These are phyloP conservation scores for Uloborus diversus DNA, from an alignment of 1,140 invertebrate genomes.

Conservation along the genomic window DNA sequence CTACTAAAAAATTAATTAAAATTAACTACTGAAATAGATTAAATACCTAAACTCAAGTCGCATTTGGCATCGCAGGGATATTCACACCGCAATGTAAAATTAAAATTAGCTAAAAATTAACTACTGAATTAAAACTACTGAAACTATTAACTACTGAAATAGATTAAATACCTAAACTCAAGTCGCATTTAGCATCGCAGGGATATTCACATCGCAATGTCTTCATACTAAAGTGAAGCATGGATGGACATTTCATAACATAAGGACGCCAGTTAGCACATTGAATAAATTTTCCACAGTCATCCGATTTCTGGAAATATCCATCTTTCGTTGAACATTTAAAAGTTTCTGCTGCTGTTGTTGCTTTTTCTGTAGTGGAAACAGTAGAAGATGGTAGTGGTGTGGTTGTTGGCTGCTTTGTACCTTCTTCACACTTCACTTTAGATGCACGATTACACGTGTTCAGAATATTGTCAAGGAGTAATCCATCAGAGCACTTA, in stretches of 20 bases:
- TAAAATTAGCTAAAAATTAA: background rate
- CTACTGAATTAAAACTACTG: too few species aligned
- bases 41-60: constrained; percentile 22
- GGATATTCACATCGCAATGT: constrained; percentile 26
- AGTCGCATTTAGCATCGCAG: constrained; percentile 37
- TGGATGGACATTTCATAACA: constrained; percentile 58
- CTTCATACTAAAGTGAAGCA: constrained; percentile 57
- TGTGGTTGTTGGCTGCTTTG: background rate
- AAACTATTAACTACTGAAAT: too few species aligned
- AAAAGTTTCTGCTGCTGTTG: background rate
- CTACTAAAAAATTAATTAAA: too few species aligned
- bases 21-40: too few species aligned
- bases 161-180: constrained; percentile 14
- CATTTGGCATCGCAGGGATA: constrained; percentile 40
- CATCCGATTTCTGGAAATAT: constrained; percentile 6
- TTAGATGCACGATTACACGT: constrained; percentile 8
- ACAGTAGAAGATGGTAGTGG: background rate
- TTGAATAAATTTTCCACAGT: constrained; percentile 58
- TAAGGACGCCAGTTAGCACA: constrained; percentile 59
- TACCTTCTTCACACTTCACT: background rate
- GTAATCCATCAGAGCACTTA: constrained; percentile 9
- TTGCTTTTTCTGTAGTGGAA: background rate
- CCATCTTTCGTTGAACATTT: constrained; percentile 13
- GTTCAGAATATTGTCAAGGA: background rate
- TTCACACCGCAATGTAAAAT: constrained; percentile 7